Evolutionary conservation across 2,888 invertebrate species (phyloP), one percentile per base, ranked within the genome.

Genomic region (Drosophila affinis): DNA sequence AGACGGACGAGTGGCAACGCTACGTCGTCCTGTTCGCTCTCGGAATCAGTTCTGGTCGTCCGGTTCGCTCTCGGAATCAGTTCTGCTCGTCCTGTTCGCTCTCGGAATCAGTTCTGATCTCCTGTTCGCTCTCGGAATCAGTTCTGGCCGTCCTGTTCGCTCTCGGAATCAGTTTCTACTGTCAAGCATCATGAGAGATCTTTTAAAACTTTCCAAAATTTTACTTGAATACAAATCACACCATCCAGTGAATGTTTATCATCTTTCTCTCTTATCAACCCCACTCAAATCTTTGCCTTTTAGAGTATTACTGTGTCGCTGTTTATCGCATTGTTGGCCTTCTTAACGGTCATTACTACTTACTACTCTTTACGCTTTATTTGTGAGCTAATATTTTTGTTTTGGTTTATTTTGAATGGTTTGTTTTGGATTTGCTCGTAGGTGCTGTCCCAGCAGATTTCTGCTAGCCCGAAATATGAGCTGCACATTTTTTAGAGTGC

Each of bases 301-400:
- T 45, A 65, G 65, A 45, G 65, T 67, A 65, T 67, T 49, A 21
- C 21, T 56, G 34, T 51, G 65, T 67, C 65, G 51, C 45, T 39
- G 21, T 60, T 44, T 54, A 32, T 18, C 53, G 21, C 21, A 21
- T 21, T 21, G 21, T 21, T 21, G 62, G 56, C 45, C 57, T 71
- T 71, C 72, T 57, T 57, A 45, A 34, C 57, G 72, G 72, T 71
- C 71, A 71, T 72, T 71, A 64, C 62, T 62, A 71, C 65, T 71
- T 39, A 39, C 39, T 39, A 39, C 70, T 57, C 62, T 65, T 70
- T 78, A 70, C 70, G 55, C 62, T 61, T 70, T 78, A 72, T 70
- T 85, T 76, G 71, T 58, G 54, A 58, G 56, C 57, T 63, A 73
- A 73, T 76, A 72, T 82, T 79, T 61, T 74, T 81, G 85, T 73